Percentiles rank a stretch among this genome's conserved stretches.
These are phyloP conservation scores for Notolabrus celidotus DNA, from an alignment of 2,797 vertebrate genomes.

Conservation along the genomic window DNA sequence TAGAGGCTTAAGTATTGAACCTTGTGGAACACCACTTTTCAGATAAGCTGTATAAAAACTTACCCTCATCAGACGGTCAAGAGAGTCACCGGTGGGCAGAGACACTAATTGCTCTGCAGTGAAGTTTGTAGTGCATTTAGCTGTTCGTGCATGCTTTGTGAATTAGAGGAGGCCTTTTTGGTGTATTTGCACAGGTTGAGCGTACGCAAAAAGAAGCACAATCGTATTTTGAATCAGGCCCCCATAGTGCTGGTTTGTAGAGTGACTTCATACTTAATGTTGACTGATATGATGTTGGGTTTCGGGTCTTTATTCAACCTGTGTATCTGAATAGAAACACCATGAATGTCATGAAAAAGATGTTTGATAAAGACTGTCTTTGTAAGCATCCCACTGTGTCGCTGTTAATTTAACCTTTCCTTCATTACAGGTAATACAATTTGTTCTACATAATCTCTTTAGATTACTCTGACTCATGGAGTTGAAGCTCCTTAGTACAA, in stretches of 20 bases:
- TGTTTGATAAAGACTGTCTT: slow-evolving; percentile 55
- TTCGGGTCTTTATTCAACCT: slow-evolving; percentile 31
- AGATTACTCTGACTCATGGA: too few species aligned
- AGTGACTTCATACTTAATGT: slow-evolving; percentile 35
- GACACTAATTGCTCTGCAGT: too few species aligned
- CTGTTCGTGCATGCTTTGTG: too few species aligned
- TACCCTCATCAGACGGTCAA: too few species aligned
- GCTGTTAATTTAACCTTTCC: slow-evolving; percentile 32
- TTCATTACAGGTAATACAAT: not conserved
- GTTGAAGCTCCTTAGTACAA: too few species aligned
- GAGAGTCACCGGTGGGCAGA: too few species aligned
- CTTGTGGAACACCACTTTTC: slow-evolving; percentile 4
- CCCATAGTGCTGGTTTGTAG: slow-evolving; percentile 11
- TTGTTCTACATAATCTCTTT: too few species aligned
- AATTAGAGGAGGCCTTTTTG: too few species aligned
- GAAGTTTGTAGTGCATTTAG: too few species aligned
- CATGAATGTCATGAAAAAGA: slow-evolving; percentile 67
- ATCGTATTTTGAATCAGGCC: too few species aligned
- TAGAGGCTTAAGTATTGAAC: not conserved
- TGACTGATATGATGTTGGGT: slow-evolving; percentile 26
- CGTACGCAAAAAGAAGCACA: too few species aligned
- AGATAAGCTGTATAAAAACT: not conserved
- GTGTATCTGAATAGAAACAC: slow-evolving; percentile 54
- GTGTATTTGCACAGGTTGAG: too few species aligned
- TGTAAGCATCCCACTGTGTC: slow-evolving; percentile 49